These are phyloP conservation scores for Strigamia crassipes DNA, from an alignment of 2,888 invertebrate species.

Conservation along the genomic window DNA sequence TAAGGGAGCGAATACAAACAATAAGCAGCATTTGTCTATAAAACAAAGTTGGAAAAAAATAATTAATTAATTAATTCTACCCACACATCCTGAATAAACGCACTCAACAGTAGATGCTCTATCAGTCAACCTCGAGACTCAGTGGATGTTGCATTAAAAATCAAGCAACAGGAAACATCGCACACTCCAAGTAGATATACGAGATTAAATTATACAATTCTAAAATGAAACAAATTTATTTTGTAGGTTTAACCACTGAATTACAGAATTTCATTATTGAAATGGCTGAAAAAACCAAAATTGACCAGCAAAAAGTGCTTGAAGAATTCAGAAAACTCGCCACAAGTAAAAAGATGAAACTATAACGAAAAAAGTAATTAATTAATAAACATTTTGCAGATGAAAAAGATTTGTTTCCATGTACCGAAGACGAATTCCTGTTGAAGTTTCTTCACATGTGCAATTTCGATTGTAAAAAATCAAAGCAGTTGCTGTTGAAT, in stretches of 20 bases:
- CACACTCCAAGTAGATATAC: no score
- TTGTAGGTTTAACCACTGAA: not conserved
- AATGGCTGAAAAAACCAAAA: not conserved
- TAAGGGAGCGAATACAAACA: no score
- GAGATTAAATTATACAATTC: no score
- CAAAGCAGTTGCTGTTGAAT: not conserved
- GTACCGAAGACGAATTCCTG: not conserved
- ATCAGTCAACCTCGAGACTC: no score
- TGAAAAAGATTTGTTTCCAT: not conserved
- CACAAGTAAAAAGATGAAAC: not conserved
- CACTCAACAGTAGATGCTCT: no score
- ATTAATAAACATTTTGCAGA: not conserved
- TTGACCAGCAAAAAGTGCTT: not conserved
- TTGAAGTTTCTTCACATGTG: not conserved
- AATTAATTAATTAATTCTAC: no score
- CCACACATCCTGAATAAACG: no score
- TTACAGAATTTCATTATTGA: not conserved
- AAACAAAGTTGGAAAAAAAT: no score
- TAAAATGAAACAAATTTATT: no score
- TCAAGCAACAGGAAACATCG: no score
- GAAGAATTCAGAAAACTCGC: not conserved
- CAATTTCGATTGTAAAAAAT: not conserved
- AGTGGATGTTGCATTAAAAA: no score
- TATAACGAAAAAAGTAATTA: not conserved
- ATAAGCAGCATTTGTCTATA: no score